These are phyloP conservation scores for Lobophora halterata DNA, from an alignment of 2,888 invertebrate genomes.

Conservation along the genomic window DNA sequence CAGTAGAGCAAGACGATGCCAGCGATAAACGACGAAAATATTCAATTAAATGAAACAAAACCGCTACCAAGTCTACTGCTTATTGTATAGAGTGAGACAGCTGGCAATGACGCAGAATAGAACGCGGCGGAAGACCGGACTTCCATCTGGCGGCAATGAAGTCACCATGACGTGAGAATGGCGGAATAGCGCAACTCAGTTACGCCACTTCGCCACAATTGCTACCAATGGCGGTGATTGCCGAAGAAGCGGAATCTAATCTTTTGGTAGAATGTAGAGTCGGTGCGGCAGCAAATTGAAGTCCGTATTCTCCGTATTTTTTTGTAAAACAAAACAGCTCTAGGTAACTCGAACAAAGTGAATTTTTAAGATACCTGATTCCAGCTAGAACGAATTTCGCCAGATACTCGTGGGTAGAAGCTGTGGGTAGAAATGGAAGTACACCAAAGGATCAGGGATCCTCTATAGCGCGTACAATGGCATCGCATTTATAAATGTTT, in stretches of 20 bases:
- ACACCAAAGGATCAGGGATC: no score
- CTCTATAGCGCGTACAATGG: constrained; percentile 37
- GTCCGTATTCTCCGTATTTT: no score
- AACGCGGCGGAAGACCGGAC: constrained; percentile 43
- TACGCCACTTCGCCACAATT: constrained; percentile 52
- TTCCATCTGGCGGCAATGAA: constrained; percentile 52
- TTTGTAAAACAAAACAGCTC: no score
- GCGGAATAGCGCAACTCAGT: constrained; percentile 36
- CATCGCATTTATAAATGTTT: constrained; percentile 31
- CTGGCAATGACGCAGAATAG: constrained; percentile 47
- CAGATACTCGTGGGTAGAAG: no score
- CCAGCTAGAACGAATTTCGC: no score
- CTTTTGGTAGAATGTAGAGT: no score
- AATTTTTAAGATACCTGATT: no score
- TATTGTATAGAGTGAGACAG: constrained; percentile 57
- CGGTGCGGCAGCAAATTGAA: no score
- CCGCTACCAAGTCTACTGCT: constrained; percentile 42
- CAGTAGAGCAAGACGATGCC: constrained; percentile 31
- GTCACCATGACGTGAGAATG: constrained; percentile 37
- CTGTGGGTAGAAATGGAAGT: no score
- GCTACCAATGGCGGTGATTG: constrained; percentile 55
- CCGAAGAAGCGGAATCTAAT: constrained; percentile 21
- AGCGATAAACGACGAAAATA: constrained; percentile 67
- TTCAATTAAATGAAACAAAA: constrained; percentile 75
- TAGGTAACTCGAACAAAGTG: no score